Conservation (phyloP, 2,113 vertebrate species). For the Candoia aspera region DNA sequence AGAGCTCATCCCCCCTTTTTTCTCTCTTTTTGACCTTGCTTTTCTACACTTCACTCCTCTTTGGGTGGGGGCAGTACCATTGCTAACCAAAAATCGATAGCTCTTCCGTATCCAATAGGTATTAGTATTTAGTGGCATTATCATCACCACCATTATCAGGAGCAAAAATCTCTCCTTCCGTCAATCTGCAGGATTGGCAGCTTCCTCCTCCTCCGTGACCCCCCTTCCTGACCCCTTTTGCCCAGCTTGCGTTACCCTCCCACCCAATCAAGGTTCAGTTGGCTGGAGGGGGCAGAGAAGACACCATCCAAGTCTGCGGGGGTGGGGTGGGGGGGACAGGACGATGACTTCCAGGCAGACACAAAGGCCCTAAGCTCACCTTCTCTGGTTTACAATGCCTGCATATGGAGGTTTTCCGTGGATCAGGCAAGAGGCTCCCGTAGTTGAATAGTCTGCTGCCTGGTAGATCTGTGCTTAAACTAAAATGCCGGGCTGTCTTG, state of each 20-base stretch:
- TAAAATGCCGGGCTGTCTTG: not conserved
- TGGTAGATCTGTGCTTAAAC: not conserved
- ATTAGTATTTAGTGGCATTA: not conserved
- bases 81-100: constrained; percentile 79
- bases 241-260: not conserved
- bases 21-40: constrained; percentile 75
- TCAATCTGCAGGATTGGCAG: constrained; percentile 73
- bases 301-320: not conserved
- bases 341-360: no score
- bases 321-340: fast-evolving
- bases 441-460: not conserved
- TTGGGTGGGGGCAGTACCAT: constrained; percentile 71
- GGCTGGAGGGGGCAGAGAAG: not conserved
- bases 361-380: not conserved
- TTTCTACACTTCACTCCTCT: constrained; percentile 80
- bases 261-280: not conserved
- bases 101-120: constrained; percentile 74
- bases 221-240: not conserved
- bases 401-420: not conserved
- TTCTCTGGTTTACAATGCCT: not conserved
- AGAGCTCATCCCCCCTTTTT: constrained; percentile 40
- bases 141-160: constrained; percentile 71
- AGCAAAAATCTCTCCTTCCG: constrained; percentile 71
- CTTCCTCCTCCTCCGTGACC: constrained; percentile 55
- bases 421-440: no score